These are phyloP conservation scores for Drosophila prosaltans DNA, from an alignment of 1,140 invertebrate species.

Conservation along the genomic window DNA sequence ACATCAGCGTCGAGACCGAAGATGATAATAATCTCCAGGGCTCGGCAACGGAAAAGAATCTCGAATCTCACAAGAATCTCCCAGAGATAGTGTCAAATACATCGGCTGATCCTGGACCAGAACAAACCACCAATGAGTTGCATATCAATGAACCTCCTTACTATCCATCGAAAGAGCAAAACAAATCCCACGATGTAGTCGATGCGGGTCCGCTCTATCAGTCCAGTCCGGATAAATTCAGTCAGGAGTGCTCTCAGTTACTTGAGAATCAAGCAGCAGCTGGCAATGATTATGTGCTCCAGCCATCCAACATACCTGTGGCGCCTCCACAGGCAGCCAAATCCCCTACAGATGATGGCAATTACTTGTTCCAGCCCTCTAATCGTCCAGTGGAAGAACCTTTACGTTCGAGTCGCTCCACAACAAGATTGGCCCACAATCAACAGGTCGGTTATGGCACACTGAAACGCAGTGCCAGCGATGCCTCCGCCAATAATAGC, in stretches of 20 bases:
- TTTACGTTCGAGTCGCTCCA: slow-evolving; percentile 44
- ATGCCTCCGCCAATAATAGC: slow-evolving; percentile 57
- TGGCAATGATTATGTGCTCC: slow-evolving; percentile 80
- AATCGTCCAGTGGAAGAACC: slow-evolving; percentile 84
- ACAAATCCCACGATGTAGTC: slow-evolving; percentile 65
- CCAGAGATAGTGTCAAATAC: slow-evolving; percentile 24
- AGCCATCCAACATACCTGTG: slow-evolving; percentile 79
- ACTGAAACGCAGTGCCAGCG: slow-evolving; percentile 71
- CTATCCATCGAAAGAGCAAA: slow-evolving; percentile 80
- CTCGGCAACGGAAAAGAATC: slow-evolving; percentile 66
- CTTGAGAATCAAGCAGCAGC: slow-evolving; percentile 68
- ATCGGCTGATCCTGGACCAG: slow-evolving; percentile 41
- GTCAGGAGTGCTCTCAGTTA: slow-evolving; percentile 80
- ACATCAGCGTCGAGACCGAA: slow-evolving; percentile 78
- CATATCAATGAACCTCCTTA: slow-evolving; percentile 80
- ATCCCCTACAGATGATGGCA: slow-evolving; percentile 66
- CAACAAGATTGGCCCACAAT: slow-evolving; percentile 33
- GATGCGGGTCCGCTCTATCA: slow-evolving; percentile 57
- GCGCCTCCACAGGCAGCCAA: neutral
- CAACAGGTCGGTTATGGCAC: slow-evolving; percentile 62
- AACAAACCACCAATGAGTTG: slow-evolving; percentile 76
- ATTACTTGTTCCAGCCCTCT: slow-evolving; percentile 86
- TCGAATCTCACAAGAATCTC: slow-evolving; percentile 69
- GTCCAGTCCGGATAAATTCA: slow-evolving; percentile 70
- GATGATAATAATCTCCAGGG: slow-evolving; percentile 78